Base-by-base conservation (phyloP, 2,113 vertebrate genomes). In the Alouatta palliata region DNA sequence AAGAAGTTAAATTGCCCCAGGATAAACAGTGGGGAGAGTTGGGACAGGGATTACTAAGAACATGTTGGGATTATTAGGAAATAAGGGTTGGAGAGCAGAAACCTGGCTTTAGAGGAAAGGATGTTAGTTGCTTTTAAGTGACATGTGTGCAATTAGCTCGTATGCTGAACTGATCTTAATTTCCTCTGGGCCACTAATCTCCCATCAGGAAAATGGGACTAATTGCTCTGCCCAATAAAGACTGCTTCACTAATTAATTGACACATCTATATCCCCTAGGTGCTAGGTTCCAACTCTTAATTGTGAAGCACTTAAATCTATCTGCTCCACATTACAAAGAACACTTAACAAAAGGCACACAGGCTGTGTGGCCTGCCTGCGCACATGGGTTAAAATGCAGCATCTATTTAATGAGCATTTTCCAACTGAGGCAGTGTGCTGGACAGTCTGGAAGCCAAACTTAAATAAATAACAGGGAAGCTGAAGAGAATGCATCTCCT, bases 141-240 rank as follows among this genome's bases (percentile, higher is more conserved):
- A 91, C 95, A 97, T 80, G 80, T 97, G 91, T 68, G 73, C 61
- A 77, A 87, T 97, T 96, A 97, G 47, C 77, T 70, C 17, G 76
- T 64, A 0, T 71, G 54, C 86, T 75, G 21, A 83, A 84, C 54
- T 61, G 94, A 73, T 90, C 49, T 90, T 95, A 91, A 96, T 95
- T 97, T 97, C 93, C 95, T 97, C 89, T 87, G 37, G 79, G 86
- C 91, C 75, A 87, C 35, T 70, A 76, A 97, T 95, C 70, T 97
- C 87, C 85, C 73, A 76, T 95, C 95, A 81, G 83, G 68, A 96
- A 97, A 97, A 96, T 84, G 43, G 82, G 89, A 70, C 79, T 94
- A 66, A 40, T n/a, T 88, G 68, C 95, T 94, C 58, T 23, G 27
- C 49, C 91, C 73, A 66, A 25, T 90, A 95, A 95, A 96, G 89